Conservation (phyloP, 2,797 vertebrate species). For the Chelonia mydas region DNA sequence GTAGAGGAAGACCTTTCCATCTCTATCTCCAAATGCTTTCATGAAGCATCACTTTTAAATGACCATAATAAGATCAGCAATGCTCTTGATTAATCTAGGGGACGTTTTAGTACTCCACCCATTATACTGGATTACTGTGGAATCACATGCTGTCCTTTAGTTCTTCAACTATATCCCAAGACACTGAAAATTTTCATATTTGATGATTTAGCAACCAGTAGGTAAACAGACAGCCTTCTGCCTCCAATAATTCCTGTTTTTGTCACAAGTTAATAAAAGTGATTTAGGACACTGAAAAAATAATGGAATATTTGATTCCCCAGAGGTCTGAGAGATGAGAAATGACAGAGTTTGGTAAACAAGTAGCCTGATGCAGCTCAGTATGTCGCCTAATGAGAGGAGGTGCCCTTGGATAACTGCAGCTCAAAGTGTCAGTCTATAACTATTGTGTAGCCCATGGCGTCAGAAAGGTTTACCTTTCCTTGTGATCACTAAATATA, state of each 20-base stretch:
- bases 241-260: not conserved
- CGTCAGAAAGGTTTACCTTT: not conserved
- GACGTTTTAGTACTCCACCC: not conserved
- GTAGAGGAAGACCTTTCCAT: not conserved
- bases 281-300: not conserved
- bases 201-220: not conserved
- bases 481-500: not conserved
- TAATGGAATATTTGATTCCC: not conserved
- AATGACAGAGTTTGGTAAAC: not conserved
- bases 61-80: not conserved
- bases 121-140: not conserved
- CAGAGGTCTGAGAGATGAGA: not conserved
- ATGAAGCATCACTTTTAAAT: not conserved
- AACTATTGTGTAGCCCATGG: not conserved
- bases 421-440: not conserved
- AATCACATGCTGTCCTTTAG: not conserved
- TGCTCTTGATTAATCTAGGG: not conserved
- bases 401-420: not conserved
- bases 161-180: not conserved
- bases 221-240: fast-evolving
- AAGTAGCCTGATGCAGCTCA: not conserved
- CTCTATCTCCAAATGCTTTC: not conserved
- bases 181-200: not conserved
- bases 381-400: not conserved
- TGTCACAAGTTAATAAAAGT: not conserved